Evolutionary conservation across 1,140 invertebrate genomes (phyloP).

Genomic region (Tetramorium parvispinum): DNA sequence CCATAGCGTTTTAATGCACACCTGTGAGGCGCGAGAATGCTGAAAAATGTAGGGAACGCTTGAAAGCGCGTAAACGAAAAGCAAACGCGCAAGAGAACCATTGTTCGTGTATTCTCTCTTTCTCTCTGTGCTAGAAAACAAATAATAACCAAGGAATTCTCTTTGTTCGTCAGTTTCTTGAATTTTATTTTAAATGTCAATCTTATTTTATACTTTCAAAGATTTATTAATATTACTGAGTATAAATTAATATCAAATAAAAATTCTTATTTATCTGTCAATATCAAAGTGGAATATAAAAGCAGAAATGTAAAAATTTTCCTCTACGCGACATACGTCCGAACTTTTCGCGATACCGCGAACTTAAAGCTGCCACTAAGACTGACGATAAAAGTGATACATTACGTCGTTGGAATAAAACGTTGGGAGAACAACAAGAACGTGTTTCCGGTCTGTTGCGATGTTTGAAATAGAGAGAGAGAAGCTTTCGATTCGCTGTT

Average conservation of each 20-base stretch:
- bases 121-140: neutral
- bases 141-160: neutral
- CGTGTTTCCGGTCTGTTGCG: neutral
- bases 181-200: neutral
- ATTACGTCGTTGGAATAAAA: conserved; percentile 33
- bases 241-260: conserved; percentile 9
- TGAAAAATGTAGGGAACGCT: neutral
- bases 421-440: neutral
- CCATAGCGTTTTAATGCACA: neutral
- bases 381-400: conserved; percentile 15
- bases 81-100: neutral
- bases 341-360: neutral
- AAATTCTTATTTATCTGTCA: neutral
- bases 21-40: neutral
- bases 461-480: conserved; percentile 22
- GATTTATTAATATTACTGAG: neutral
- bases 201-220: neutral
- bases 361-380: neutral
- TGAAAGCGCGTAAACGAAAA: neutral
- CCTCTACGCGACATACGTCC: neutral
- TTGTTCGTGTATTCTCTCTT: neutral
- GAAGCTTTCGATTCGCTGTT: conserved; percentile 20
- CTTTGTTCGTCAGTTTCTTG: neutral
- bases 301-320: neutral
- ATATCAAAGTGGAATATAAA: neutral